phyloP scores from a whole-genome alignment of 2,797 vertebrate genomes.

The Fistularia commersonii region DNA sequence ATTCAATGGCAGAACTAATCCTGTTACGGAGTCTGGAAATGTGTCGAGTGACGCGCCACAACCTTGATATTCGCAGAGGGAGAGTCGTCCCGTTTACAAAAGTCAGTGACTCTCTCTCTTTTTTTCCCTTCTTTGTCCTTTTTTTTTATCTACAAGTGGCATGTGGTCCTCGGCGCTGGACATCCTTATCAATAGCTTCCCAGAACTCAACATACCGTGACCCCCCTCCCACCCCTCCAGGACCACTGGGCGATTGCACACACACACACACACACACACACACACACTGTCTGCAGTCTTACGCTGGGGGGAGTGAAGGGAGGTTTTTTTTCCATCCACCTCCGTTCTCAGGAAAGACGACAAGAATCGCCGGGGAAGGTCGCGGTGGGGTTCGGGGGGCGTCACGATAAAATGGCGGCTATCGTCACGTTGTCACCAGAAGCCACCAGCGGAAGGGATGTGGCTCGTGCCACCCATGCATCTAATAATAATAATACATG shows the following conservation, averaged over 20 bases:
- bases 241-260: no score
- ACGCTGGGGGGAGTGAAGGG: no score
- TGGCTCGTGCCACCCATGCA: no score
- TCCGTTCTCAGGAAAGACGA: no score
- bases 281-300: constrained; percentile 6
- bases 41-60: constrained; percentile 34
- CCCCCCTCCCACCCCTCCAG: constrained; percentile 21
- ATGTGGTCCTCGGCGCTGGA: constrained; percentile 51
- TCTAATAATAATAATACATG: no score
- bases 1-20: constrained; percentile 55
- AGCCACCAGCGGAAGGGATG: no score
- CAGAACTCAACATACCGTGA: constrained; percentile 48
- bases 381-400: no score
- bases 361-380: no score
- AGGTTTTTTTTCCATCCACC: no score
- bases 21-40: constrained; percentile 57
- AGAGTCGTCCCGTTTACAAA: constrained; percentile 39
- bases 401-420: no score
- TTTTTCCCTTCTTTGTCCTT: constrained; percentile 23
- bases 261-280: constrained; percentile 8
- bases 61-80: constrained; percentile 51
- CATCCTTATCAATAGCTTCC: constrained; percentile 67
- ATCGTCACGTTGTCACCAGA: no score
- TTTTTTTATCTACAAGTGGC: constrained; percentile 70
- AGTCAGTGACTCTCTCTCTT: neutral